Evolutionary conservation across 2,888 invertebrate genomes (phyloP).

Genomic region (Autographa pulchrina): DNA sequence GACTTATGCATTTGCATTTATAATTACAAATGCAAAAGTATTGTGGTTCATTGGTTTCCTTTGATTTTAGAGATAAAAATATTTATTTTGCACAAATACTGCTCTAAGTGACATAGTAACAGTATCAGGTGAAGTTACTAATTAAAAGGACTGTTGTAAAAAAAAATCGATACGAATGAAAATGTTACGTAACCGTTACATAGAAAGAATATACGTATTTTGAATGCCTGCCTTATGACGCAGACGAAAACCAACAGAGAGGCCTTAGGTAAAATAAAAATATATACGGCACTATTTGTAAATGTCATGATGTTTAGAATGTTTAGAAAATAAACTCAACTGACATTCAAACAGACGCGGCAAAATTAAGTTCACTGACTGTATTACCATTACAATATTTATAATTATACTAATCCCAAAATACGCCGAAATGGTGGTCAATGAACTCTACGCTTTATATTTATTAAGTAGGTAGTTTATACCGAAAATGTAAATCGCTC

Average conservation of each 20-base stretch:
- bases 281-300: conserved; percentile 11
- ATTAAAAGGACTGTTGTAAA: no score
- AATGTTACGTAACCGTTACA: not conserved
- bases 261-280: conserved; percentile 3
- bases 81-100: no score
- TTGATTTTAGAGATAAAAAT: no score
- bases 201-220: not conserved
- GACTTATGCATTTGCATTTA: no score
- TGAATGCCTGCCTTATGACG: not conserved
- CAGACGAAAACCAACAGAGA: not conserved
- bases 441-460: not conserved
- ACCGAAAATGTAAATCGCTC: not conserved
- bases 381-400: not conserved
- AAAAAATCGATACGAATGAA: not conserved
- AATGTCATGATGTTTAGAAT: conserved; percentile 19
- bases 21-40: no score
- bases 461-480: not conserved
- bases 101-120: no score
- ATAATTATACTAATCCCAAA: conserved; percentile 1
- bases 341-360: conserved; percentile 13
- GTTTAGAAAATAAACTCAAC: conserved; percentile 35
- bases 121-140: no score
- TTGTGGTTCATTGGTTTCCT: no score
- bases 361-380: conserved; percentile 30
- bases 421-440: not conserved